phyloP scores from a whole-genome alignment of 2,888 invertebrate genomes.

The Eupithecia abbreviata region DNA sequence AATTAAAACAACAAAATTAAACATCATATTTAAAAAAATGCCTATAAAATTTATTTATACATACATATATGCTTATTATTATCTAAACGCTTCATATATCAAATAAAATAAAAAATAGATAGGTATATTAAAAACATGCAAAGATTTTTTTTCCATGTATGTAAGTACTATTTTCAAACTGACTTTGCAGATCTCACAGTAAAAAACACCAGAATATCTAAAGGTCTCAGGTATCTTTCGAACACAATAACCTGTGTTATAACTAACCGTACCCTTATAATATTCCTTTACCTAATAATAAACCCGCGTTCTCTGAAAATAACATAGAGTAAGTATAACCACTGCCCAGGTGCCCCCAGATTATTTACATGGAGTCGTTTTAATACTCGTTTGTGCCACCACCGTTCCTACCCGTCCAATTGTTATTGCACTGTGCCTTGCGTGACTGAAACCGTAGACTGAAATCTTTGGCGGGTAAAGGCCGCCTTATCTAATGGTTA shows the following conservation, averaged over 20 bases:
- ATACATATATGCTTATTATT: too few relatives aligned
- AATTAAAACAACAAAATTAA: too few relatives aligned
- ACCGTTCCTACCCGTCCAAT: not conserved
- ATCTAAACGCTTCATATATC: too few relatives aligned
- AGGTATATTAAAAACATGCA: too few relatives aligned
- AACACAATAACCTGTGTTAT: not conserved
- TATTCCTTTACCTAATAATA: not conserved
- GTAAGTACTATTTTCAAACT: not conserved
- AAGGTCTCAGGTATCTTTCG: not conserved
- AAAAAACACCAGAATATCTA: not conserved
- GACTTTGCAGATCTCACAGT: not conserved
- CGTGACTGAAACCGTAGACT: not conserved
- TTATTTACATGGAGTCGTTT: slow-evolving; percentile 25
- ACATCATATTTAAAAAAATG: too few relatives aligned
- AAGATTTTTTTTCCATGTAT: not conserved
- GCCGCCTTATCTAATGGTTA: slow-evolving; percentile 11
- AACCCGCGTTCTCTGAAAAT: not conserved
- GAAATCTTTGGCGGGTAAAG: slow-evolving; percentile 11
- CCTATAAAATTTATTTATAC: too few relatives aligned
- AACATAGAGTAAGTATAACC: slow-evolving; percentile 4
- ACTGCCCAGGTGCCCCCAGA: slow-evolving; percentile 14
- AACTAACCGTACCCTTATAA: not conserved
- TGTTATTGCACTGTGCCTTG: slow-evolving; percentile 1
- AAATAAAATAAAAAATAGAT: too few relatives aligned
- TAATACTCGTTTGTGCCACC: slow-evolving; percentile 17